Percentiles rank a stretch among this genome's conserved stretches.
phyloP scores from a whole-genome alignment of 2,113 vertebrate species.

The Leptosomus discolor region DNA sequence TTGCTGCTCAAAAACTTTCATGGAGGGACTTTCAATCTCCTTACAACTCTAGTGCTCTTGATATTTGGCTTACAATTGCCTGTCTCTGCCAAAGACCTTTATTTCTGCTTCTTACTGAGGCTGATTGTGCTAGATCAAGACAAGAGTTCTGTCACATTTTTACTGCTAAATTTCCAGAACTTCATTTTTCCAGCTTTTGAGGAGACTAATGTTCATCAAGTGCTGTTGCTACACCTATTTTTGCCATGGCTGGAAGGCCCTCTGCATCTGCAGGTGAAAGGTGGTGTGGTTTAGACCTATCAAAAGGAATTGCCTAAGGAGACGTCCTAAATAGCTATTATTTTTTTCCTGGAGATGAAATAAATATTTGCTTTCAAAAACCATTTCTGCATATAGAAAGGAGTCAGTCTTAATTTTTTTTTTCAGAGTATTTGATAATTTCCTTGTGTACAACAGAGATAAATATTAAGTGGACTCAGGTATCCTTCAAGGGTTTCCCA shows the following conservation, averaged over 20 bases:
- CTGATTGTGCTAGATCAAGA: not conserved
- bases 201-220: not conserved
- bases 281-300: not conserved
- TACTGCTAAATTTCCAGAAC: not conserved
- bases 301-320: not conserved
- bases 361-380: not conserved
- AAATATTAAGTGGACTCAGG: not conserved
- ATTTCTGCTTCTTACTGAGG: not conserved
- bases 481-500: not conserved
- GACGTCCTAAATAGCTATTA: not conserved
- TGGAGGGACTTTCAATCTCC: not conserved
- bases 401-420: accelerated
- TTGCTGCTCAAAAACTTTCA: not conserved
- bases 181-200: not conserved
- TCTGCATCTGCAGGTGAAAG: not conserved
- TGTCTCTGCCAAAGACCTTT: not conserved
- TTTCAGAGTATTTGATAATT: not conserved
- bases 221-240: not conserved
- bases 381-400: not conserved
- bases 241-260: not conserved
- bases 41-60: not conserved
- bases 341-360: not conserved
- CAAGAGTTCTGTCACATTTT: not conserved
- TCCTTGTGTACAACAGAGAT: not conserved
- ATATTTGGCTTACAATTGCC: not conserved